Conservation (phyloP, 2,113 vertebrate species). For the Sialia sialis region DNA sequence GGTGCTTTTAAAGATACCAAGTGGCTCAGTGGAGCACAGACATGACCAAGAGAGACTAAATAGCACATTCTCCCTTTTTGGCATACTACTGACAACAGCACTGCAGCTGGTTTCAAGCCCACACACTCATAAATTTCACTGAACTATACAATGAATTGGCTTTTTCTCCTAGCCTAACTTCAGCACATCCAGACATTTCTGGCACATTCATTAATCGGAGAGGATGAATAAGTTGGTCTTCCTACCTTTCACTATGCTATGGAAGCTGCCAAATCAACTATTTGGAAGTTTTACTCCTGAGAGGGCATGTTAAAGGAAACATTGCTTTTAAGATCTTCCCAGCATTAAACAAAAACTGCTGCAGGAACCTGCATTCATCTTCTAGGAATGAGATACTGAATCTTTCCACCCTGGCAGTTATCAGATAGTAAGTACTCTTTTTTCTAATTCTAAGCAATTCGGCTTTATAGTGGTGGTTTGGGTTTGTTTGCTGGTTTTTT, state of each 20-base stretch:
- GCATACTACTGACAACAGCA: neutral
- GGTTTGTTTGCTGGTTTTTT: neutral
- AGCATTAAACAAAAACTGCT: slow-evolving; percentile 2
- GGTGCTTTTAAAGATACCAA: neutral
- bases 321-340: neutral
- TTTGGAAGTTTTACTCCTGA: neutral
- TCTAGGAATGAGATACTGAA: slow-evolving; percentile 12
- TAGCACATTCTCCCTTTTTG: neutral
- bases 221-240: neutral
- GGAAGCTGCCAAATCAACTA: neutral
- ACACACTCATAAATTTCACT: slow-evolving; percentile 17
- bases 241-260: neutral
- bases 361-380: neutral
- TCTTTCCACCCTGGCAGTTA: neutral
- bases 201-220: slow-evolving; percentile 7
- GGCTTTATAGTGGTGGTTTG: neutral
- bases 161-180: neutral
- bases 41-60: neutral
- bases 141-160: neutral
- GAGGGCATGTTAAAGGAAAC: neutral
- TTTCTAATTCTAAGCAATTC: neutral
- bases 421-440: neutral
- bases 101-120: neutral
- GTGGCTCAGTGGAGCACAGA: neutral
- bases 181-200: neutral